Percentiles rank a stretch among this genome's conserved stretches.
Evolutionary conservation across 2,113 vertebrate species (phyloP).

Genomic region (Urocynchramus pylzowi): DNA sequence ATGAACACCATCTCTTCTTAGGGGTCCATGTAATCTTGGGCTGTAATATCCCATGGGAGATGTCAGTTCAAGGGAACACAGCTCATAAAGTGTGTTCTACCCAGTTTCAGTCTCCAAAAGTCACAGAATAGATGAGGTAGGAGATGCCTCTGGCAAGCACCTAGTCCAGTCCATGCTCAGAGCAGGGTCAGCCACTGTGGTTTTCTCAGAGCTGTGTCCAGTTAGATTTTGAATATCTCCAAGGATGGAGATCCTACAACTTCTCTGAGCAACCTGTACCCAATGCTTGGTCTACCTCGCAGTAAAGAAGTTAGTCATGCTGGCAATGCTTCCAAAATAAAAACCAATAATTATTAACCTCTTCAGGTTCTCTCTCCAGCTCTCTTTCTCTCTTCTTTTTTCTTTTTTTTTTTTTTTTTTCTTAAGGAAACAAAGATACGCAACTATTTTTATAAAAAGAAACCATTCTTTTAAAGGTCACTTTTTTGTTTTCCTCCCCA

Average conservation of each 20-base stretch:
- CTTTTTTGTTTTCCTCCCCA: background rate
- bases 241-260: background rate
- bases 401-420: background rate
- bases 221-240: background rate
- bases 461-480: background rate
- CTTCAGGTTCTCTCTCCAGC: background rate
- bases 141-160: background rate
- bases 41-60: background rate
- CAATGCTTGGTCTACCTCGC: background rate
- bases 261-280: background rate
- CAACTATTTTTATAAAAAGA: background rate
- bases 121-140: background rate
- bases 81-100: background rate
- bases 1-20: background rate
- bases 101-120: background rate
- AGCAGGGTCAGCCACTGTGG: background rate
- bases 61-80: rapidly evolving
- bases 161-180: background rate
- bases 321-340: background rate
- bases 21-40: background rate
- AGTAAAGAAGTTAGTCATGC: background rate
- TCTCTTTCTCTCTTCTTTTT: no score
- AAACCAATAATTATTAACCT: background rate
- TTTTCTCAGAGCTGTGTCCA: background rate
- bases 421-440: background rate